Base-by-base conservation (phyloP, 2,113 vertebrate species). In the Hemibagrus wyckioides region DNA sequence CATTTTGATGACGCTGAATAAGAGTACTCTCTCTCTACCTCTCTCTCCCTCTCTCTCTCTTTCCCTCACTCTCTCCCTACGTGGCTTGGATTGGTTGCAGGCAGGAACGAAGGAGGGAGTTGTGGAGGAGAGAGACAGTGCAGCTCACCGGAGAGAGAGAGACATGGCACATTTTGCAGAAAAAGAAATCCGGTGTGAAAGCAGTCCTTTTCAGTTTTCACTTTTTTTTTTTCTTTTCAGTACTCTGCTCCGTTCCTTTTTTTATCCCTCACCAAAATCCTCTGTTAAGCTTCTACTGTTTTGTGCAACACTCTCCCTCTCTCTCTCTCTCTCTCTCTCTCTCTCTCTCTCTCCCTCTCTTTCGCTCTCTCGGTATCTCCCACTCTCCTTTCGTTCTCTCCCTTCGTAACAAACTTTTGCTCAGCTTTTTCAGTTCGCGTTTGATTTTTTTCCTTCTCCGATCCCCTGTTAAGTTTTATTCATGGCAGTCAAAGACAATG, bases 1-100 rank as follows among this genome's bases (percentile, higher is more conserved):
- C 94, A 95, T 96, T 95, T 95, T 96, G 94, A 92, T 93, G 92
- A 94, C 91, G 91, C 91, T 59, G 92, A 92, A 93, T 93, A 92
- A 93, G 88, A 86, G 90, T 89, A 76, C 54, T 85, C 61, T 83
- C 80, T 84, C 80, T 85, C 82, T 84, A 44, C 59, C 19, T 86
- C 48, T 85, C 80, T 73, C 44, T 56, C 59, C 61, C 81, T 61
- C 52, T 73, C 85, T 61, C 80, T 87, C 67, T 87, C 63, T 86
- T 52, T 85, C 81, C 77, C 86, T 86, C 48, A 56, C 36, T 80
- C 63, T 88, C 92, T 93, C 93, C 89, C 93, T 94, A 94, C 94
- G 93, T 95, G 95, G 94, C 94, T 93, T 90, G 90, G 94, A 93
- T 93, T 93, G 93, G 93, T 93, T 89, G 92, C 91, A 92, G 92